phyloP scores from a whole-genome alignment of 2,113 vertebrate genomes.

The Neodon shergylaensis region DNA sequence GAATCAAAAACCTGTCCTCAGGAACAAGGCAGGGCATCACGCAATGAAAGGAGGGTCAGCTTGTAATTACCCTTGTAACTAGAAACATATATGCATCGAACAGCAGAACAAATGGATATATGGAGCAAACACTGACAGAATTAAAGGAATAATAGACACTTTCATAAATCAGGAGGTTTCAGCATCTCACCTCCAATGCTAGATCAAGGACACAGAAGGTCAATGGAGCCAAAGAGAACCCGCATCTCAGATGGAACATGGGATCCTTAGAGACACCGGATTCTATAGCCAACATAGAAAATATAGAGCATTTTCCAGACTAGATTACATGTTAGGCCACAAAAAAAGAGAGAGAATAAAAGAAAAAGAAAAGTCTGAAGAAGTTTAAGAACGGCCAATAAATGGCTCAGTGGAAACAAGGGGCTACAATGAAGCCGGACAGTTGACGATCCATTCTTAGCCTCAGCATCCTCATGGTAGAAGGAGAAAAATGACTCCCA shows the following conservation, averaged over 20 bases:
- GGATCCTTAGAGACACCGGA: background rate
- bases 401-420: background rate
- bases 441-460: no score
- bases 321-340: background rate
- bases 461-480: background rate
- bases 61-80: background rate
- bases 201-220: background rate
- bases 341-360: background rate
- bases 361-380: background rate
- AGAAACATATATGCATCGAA: background rate
- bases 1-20: background rate
- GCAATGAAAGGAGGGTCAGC: background rate
- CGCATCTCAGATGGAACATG: background rate
- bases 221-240: background rate
- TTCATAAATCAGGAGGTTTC: background rate
- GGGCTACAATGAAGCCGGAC: no score
- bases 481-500: background rate
- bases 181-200: background rate
- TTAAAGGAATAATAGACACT: background rate
- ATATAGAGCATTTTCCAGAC: background rate
- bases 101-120: background rate
- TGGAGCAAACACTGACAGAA: background rate
- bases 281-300: background rate
- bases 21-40: background rate
- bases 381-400: background rate